Evolutionary conservation across 2,888 invertebrate genomes (phyloP).

Genomic region (Drosophila koepferae): DNA sequence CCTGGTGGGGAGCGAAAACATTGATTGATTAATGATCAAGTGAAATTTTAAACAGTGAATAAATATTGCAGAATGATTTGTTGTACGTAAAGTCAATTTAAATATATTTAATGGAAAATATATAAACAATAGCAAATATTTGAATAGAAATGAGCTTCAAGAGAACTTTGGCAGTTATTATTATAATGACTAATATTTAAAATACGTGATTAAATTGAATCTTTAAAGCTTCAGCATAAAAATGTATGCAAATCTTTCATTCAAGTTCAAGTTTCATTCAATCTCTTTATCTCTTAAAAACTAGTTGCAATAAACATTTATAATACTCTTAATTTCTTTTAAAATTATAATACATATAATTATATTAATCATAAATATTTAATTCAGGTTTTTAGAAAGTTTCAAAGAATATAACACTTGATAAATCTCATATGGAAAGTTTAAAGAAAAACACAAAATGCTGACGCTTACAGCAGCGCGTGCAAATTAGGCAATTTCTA

Average conservation of each 20-base stretch:
- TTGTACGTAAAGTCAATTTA: neutral
- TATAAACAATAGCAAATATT: no score
- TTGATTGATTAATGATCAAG: neutral
- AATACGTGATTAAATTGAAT: no score
- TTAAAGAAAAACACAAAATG: neutral
- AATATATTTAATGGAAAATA: neutral
- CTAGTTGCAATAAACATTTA: neutral
- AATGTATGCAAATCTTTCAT: neutral
- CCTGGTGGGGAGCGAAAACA: neutral
- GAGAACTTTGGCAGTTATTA: neutral
- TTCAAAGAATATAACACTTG: neutral
- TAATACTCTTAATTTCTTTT: neutral
- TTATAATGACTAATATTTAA: no score
- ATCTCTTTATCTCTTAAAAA: neutral
- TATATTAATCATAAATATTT: neutral
- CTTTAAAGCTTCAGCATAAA: no score
- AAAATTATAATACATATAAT: neutral
- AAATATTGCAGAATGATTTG: neutral
- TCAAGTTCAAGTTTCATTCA: neutral
- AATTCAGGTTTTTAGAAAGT: constrained; percentile 5
- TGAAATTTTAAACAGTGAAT: neutral
- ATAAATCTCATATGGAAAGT: neutral
- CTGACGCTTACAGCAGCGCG: constrained; percentile 15
- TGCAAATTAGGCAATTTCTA: constrained; percentile 48
- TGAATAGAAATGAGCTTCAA: no score